phyloP scores from a whole-genome alignment of 2,113 vertebrate genomes.

The Mionectes macconnelli region DNA sequence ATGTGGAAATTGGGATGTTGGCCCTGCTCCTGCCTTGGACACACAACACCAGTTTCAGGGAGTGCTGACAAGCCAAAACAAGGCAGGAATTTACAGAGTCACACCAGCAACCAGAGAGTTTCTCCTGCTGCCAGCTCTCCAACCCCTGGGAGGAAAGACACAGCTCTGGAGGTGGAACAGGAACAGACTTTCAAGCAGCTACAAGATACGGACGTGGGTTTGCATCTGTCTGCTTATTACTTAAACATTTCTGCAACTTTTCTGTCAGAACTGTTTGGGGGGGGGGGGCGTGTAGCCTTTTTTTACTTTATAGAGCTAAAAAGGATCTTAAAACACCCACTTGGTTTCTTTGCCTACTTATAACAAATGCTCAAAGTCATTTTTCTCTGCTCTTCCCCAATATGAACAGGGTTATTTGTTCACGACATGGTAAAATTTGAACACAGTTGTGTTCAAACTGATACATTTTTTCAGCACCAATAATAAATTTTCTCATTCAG shows the following conservation, averaged over 20 bases:
- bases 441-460: not conserved
- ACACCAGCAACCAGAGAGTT: not conserved
- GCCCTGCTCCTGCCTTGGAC: not conserved
- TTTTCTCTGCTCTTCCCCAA: not conserved
- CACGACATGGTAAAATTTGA: not conserved
- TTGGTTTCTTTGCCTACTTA: not conserved
- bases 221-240: not conserved
- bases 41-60: not conserved
- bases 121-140: not conserved
- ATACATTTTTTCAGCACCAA: not conserved
- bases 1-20: not conserved
- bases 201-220: not conserved
- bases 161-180: accelerated
- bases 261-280: not conserved
- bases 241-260: not conserved
- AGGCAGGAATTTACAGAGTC: not conserved
- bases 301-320: not conserved
- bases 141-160: not conserved
- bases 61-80: not conserved
- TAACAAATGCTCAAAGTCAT: not conserved
- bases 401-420: not conserved
- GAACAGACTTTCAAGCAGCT: not conserved
- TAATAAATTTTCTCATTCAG: not conserved
- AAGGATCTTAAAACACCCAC: not conserved
- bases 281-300: too few species aligned